Base-by-base conservation (phyloP, 2,113 vertebrate genomes). In the Pluvianellus socialis region DNA sequence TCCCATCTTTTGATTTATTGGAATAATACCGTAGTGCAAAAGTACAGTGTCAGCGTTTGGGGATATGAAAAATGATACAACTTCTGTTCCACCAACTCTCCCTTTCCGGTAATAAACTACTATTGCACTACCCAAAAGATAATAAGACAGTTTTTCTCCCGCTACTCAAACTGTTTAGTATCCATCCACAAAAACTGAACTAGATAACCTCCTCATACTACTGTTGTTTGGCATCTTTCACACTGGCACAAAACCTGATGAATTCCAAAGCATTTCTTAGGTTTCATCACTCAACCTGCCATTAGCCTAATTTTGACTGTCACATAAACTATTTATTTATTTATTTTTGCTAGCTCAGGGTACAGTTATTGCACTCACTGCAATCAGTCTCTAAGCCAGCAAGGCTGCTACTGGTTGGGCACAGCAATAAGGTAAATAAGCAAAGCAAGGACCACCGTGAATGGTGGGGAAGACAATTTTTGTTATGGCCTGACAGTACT, bases 31-130 rank as follows among this genome's bases (percentile, higher is more conserved):
- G 42, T 49, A 88, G 50, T 76, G 59, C 90, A 92, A 66, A 86
- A 96, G 79, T 52, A 94, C 44, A 82, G 28, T 88, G 93, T 96
- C 84, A 96, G 21, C 90, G 71, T 88, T 90, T 94, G 86, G 77
- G 61, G 77, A 97, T 89, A 91, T 82, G 93, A 97, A 96, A 97
- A 96, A 98, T 80, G 18, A 94, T 68, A 80, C 10, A 76, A 71
- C 40, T 92, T 79, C 77, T 95, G 49, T 68, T 85, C 42, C 53
- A 83, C 30, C 4, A 1, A 73, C 47, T 95, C 88, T 80, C 73
- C 83, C 79, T 89, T 88, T 96, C 77, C 95, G 97, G 61, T 94
- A 96, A 93, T 96, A 94, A 97, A 97, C 82, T 94, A 94, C 74
- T 73, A 82, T 47, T 77, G 47, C 65, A 88, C 76, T 88, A 89